Evolutionary conservation across 2,797 vertebrate species (phyloP), one percentile per base, ranked within the genome.

Genomic region (Tenualosa ilisha): DNA sequence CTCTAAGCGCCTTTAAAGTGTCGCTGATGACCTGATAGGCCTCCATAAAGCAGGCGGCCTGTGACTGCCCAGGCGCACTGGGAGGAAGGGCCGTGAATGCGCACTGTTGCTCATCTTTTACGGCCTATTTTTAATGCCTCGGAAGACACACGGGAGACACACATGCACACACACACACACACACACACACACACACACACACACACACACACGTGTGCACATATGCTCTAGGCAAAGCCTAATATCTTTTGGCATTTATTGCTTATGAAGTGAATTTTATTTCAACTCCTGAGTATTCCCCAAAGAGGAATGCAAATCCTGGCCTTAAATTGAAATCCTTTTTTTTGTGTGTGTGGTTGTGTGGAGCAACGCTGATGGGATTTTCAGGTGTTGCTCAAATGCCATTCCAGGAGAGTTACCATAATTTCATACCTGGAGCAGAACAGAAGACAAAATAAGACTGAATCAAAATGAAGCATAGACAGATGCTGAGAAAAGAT

Each of bases 1-100:
- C 91, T 91, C 88, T 87, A 88, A 90, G 91, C 91, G 90, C 91
- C 89, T 92, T 90, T 89, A 88, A 89, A 51, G 91, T 87, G 53
- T 40, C 26, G 2, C 53, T 61, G 53, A 61, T 83, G 6, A 17
- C 37, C 72, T 46, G 40, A 79, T 24, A 20, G 53, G 53, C 82
- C 82, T 12, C 59, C 31, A 22, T 56, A 83, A 83, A 83, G 53
- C 31, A 82, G 6, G 20, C 72, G 8, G 24, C 9, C 65, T 72
- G 65, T 31, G 65, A 72, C 65, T 72, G 65, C 8, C 26, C 24
- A 5, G 65, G 4, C 65, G 1, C 72, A 79, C 1, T 6, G 72
- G 72, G 72, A 79, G 72, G 72, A 79, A 79, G 40, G 20, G 17
- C 40, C 40, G 17, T 6, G 0, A 82, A 37, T 17, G 37, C 17